phyloP scores from a whole-genome alignment of 2,888 invertebrate genomes.

The Panopea generosa region DNA sequence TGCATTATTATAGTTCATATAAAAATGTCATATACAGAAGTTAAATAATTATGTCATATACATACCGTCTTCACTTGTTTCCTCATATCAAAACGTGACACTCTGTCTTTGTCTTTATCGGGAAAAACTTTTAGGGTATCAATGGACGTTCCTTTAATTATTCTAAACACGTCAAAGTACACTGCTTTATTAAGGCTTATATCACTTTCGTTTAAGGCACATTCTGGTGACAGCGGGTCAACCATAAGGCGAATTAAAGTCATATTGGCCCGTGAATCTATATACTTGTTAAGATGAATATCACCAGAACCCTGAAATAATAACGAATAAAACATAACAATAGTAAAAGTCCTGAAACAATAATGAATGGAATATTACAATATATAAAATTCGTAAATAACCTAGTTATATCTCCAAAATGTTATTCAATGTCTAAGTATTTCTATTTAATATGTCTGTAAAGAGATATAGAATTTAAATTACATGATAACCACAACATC shows the following conservation, averaged over 20 bases:
- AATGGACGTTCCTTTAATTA: conserved; percentile 41
- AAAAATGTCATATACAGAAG: too few relatives aligned
- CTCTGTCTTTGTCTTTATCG: conserved; percentile 19
- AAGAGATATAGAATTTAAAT: too few relatives aligned
- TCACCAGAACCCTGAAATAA: conserved; percentile 72
- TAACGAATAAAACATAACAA: conserved; percentile 1
- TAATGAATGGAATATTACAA: neutral
- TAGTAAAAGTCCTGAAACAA: neutral
- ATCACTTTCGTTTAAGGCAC: conserved; percentile 71
- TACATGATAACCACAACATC: too few relatives aligned
- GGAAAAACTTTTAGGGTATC: conserved; percentile 19
- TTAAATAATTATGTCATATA: too few relatives aligned
- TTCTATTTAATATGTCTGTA: too few relatives aligned
- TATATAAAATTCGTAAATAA: neutral
- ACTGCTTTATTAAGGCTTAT: conserved; percentile 73
- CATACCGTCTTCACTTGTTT: conserved; percentile 59
- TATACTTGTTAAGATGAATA: conserved; percentile 71
- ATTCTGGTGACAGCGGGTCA: conserved; percentile 68
- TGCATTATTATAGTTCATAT: too few relatives aligned
- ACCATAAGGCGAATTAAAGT: conserved; percentile 77
- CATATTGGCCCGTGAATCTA: conserved; percentile 77
- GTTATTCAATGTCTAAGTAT: too few relatives aligned
- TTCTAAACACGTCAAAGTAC: conserved; percentile 71
- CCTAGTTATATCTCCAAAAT: too few relatives aligned
- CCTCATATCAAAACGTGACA: conserved; percentile 50